These are phyloP conservation scores for Drosophila fuyamai DNA, from an alignment of 1,140 invertebrate species.

Conservation along the genomic window DNA sequence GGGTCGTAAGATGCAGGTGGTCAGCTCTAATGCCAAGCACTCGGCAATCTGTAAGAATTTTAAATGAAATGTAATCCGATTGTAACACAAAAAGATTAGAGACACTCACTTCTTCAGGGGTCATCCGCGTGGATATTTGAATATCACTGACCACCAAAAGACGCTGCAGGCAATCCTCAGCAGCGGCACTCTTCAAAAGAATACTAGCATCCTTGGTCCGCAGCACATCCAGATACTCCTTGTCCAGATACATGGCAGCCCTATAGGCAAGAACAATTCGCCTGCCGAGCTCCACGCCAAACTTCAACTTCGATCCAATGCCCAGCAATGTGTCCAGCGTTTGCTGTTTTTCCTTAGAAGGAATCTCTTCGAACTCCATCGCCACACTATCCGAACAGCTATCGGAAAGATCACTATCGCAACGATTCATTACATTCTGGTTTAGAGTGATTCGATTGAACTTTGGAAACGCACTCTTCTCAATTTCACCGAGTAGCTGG, in stretches of 20 bases:
- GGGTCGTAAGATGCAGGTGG: constrained; percentile 84
- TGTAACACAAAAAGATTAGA: not conserved
- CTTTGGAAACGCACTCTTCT: constrained; percentile 76
- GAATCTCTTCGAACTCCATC: constrained; percentile 81
- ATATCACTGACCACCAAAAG: constrained; percentile 87
- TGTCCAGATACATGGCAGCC: constrained; percentile 86
- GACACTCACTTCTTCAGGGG: constrained; percentile 67
- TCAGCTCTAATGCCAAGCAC: constrained; percentile 85
- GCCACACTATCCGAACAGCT: constrained; percentile 61
- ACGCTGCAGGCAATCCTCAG: constrained; percentile 86
- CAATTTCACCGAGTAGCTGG: constrained; percentile 69
- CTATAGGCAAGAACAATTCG: constrained; percentile 86
- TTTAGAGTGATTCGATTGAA: constrained; percentile 76
- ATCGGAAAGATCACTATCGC: constrained; percentile 71
- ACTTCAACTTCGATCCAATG: constrained; percentile 83
- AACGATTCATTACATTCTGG: constrained; percentile 49
- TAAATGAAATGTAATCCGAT: not conserved
- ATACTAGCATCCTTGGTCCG: constrained; percentile 85
- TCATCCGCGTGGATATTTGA: constrained; percentile 85
- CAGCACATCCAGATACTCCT: constrained; percentile 86
- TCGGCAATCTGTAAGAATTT: constrained; percentile 75
- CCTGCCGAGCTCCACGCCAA: constrained; percentile 86
- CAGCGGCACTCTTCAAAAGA: constrained; percentile 86
- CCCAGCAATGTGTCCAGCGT: constrained; percentile 78
- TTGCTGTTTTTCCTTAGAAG: constrained; percentile 78